phyloP scores from a whole-genome alignment of 2,797 vertebrate species.

The Sorex maritimensis region DNA sequence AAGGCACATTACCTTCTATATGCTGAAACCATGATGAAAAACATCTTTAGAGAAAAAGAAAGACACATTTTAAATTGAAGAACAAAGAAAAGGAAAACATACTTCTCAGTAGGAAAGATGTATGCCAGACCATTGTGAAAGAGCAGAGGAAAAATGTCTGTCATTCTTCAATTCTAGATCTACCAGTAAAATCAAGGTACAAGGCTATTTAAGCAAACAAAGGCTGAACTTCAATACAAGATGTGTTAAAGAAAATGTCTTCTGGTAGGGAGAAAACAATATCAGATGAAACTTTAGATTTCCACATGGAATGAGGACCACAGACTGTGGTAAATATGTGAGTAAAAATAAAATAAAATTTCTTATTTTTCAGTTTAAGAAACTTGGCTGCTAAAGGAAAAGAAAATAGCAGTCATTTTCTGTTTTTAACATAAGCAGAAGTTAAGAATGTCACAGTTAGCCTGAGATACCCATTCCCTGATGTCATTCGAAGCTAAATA shows the following conservation, averaged over 20 bases:
- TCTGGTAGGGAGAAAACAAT: background rate
- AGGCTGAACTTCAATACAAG: background rate
- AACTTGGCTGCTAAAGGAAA: too few species aligned
- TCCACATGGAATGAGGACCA: too few species aligned
- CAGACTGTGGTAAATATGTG: background rate
- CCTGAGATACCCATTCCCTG: too few species aligned
- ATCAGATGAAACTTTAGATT: too few species aligned
- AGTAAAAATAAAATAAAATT: too few species aligned
- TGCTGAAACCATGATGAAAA: too few species aligned
- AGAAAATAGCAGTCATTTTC: too few species aligned
- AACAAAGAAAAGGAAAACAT: background rate
- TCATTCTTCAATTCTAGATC: background rate
- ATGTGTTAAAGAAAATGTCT: background rate
- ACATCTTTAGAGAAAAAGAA: background rate
- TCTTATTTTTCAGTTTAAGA: too few species aligned
- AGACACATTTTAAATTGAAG: background rate
- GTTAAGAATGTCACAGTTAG: too few species aligned
- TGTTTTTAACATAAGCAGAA: too few species aligned
- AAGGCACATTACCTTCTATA: too few species aligned
- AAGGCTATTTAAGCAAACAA: background rate
- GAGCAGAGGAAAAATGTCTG: background rate
- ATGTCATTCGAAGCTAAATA: too few species aligned
- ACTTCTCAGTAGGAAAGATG: background rate
- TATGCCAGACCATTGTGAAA: background rate
- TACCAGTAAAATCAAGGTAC: background rate